These are phyloP conservation scores for Canis aureus DNA, from an alignment of 2,113 vertebrate species.

Conservation along the genomic window DNA sequence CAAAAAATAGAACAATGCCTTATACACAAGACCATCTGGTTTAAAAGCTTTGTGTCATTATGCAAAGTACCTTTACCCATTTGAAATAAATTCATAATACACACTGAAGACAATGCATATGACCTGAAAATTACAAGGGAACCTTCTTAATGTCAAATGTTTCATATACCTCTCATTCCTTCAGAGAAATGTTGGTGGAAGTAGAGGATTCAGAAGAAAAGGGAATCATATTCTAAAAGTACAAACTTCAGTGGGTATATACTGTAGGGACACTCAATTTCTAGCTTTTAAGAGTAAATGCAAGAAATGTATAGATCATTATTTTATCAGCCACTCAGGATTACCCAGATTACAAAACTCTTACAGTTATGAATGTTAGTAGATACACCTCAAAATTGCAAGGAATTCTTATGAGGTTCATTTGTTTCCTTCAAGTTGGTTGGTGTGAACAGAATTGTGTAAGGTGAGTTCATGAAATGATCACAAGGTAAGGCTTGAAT, in stretches of 20 bases:
- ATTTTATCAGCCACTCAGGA: slow-evolving; percentile 45
- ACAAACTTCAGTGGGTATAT: slow-evolving; percentile 13
- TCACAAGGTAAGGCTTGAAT: neutral
- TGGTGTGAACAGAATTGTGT: neutral
- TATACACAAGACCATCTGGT: slow-evolving; percentile 17
- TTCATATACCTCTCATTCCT: slow-evolving; percentile 23
- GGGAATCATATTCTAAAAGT: slow-evolving; percentile 41
- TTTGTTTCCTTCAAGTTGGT: slow-evolving; percentile 25
- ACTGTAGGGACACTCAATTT: slow-evolving; percentile 24
- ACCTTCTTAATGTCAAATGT: slow-evolving; percentile 42
- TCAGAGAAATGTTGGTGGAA: neutral
- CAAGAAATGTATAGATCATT: slow-evolving; percentile 28
- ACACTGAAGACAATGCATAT: neutral
- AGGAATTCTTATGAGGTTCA: neutral
- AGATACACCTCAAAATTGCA: neutral
- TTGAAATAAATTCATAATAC: slow-evolving; percentile 65
- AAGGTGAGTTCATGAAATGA: neutral
- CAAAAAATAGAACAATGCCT: slow-evolving; percentile 58
- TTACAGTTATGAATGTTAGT: neutral
- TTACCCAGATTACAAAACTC: neutral
- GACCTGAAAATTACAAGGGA: slow-evolving; percentile 18
- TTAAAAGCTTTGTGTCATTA: slow-evolving; percentile 73
- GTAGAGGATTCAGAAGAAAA: slow-evolving; percentile 22
- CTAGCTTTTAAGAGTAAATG: slow-evolving; percentile 47
- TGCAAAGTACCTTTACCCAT: slow-evolving; percentile 23